Conservation (phyloP, 30 jellyfish, hydroid and myxozoan genomes). For the Chrysaora quinquecirrha region DNA sequence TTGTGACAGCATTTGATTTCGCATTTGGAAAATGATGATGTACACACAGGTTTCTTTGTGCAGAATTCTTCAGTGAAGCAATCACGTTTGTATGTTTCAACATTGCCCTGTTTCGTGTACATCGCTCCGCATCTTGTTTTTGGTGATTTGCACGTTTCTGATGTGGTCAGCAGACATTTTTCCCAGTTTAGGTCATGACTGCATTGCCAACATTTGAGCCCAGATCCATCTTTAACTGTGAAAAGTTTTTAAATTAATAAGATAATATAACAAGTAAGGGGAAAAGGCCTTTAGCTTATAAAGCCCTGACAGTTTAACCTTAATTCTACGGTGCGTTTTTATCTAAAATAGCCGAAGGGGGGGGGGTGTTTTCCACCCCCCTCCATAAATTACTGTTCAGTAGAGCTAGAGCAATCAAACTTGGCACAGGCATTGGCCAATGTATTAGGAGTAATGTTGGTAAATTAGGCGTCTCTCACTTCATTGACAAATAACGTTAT, state of each 20-base stretch:
- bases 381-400: too few species aligned
- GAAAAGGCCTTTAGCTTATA: too few species aligned
- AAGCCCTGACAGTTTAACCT: too few species aligned
- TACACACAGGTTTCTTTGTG: constrained; percentile 57
- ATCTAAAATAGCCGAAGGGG: too few species aligned
- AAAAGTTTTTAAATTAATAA: neutral
- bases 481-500: too few species aligned
- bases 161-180: constrained; percentile 38
- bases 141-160: constrained; percentile 55
- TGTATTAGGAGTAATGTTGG: too few species aligned
- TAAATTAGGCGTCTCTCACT: too few species aligned
- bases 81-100: constrained; percentile 72
- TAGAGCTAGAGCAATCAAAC: too few species aligned
- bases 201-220: constrained; percentile 80
- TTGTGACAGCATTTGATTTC: constrained; percentile 76
- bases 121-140: constrained; percentile 76
- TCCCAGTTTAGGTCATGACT: constrained; percentile 65
- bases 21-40: constrained; percentile 42
- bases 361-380: too few species aligned
- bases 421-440: too few species aligned
- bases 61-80: constrained; percentile 81
- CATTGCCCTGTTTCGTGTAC: constrained; percentile 74
- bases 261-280: too few species aligned
- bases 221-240: constrained; percentile 13
- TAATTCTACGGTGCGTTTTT: too few species aligned